Evolutionary conservation across 2,113 vertebrate species (phyloP).

Genomic region (Chloebia gouldiae): DNA sequence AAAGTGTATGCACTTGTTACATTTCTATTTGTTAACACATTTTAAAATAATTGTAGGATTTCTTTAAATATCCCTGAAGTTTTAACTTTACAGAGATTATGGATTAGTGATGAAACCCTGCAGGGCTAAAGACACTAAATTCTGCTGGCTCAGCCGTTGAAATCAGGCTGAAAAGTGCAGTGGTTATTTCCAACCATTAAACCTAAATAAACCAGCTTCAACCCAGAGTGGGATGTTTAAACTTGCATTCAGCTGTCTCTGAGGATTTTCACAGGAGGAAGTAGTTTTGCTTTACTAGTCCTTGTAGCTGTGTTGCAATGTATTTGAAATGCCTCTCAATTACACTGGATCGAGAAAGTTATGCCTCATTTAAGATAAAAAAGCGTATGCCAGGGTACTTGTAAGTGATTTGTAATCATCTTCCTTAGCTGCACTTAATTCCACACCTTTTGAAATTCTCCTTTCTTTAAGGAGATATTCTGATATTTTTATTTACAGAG

Average conservation of each 20-base stretch:
- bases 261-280: neutral
- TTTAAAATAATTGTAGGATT: neutral
- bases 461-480: neutral
- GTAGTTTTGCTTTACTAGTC: neutral
- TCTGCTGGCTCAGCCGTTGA: neutral
- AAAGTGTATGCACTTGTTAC: neutral
- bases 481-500: neutral
- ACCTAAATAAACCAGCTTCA: constrained; percentile 9
- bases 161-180: neutral
- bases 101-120: neutral
- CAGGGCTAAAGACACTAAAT: neutral
- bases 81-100: neutral
- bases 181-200: constrained; percentile 10
- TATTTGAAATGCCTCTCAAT: neutral
- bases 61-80: neutral
- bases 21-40: neutral
- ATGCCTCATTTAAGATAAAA: neutral
- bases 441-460: neutral
- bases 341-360: neutral
- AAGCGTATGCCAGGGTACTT: neutral
- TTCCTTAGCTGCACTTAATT: neutral
- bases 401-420: neutral
- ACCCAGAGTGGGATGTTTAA: neutral
- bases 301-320: neutral
- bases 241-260: neutral